phyloP scores from a whole-genome alignment of 2,113 vertebrate genomes.

The Antechinus flavipes region DNA sequence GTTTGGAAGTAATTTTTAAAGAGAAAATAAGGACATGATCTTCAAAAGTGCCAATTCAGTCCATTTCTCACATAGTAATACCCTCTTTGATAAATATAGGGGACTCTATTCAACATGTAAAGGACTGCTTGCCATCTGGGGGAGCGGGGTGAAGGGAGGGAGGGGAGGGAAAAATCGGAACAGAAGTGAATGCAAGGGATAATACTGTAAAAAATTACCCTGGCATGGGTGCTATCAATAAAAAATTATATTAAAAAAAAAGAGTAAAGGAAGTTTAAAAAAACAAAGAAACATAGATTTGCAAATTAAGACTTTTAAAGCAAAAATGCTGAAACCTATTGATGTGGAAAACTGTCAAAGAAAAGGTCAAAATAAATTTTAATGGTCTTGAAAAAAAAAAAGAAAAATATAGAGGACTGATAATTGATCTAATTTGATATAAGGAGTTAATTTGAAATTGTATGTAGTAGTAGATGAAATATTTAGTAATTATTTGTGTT shows the following conservation, averaged over 20 bases:
- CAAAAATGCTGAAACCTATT: neutral
- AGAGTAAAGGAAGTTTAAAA: neutral
- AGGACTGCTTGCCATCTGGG: too few species aligned
- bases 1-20: neutral
- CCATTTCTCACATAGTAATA: neutral
- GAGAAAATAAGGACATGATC: neutral
- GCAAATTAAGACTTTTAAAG: neutral
- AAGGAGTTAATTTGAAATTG: conserved; percentile 62
- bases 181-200: too few species aligned
- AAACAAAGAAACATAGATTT: neutral
- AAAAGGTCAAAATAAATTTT: neutral
- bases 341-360: neutral
- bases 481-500: conserved; percentile 71
- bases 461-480: conserved; percentile 68
- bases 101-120: too few species aligned
- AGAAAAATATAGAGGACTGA: neutral
- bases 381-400: neutral
- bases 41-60: neutral
- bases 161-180: too few species aligned
- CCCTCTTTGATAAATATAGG: neutral
- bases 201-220: too few species aligned
- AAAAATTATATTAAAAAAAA: neutral
- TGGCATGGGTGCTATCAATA: too few species aligned
- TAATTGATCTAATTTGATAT: conserved; percentile 36
- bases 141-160: too few species aligned